These are phyloP conservation scores for Epizoanthus illoricatus DNA, from an alignment of 92 coral and sea anemone genomes.

Conservation along the genomic window DNA sequence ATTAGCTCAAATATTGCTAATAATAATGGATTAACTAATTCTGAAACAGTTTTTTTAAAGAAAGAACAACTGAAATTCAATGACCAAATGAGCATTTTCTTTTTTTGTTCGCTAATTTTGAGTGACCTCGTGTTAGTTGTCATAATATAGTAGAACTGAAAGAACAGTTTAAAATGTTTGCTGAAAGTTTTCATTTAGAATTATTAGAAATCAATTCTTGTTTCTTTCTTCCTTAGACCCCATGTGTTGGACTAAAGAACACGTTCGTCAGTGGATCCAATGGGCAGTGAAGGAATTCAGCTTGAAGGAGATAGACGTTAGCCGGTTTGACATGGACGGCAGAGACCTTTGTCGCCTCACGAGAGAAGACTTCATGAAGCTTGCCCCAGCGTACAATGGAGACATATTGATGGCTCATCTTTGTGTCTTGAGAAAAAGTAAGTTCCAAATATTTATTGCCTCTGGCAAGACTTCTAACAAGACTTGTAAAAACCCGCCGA, in stretches of 20 bases:
- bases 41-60: too few species aligned
- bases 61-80: too few species aligned
- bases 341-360: conserved; percentile 89
- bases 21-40: too few species aligned
- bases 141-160: too few species aligned
- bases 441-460: conserved; percentile 25
- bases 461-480: background rate
- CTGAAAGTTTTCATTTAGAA: background rate
- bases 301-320: conserved; percentile 92
- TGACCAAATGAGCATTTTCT: too few species aligned
- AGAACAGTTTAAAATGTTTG: too few species aligned
- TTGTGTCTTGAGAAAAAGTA: conserved; percentile 97
- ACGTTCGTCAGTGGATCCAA: conserved; percentile 96
- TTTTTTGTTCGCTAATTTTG: too few species aligned
- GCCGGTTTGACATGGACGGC: conserved; percentile 97
- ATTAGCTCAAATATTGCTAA: background rate
- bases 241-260: conserved; percentile 96
- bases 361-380: conserved; percentile 95
- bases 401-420: conserved; percentile 98
- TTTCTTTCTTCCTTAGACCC: conserved; percentile 65
- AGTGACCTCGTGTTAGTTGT: too few species aligned
- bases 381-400: conserved; percentile 99
- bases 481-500: too few species aligned
- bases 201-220: background rate
- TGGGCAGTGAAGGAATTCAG: conserved; percentile 99